phyloP scores from a whole-genome alignment of 2,797 vertebrate genomes.

The Darevskia mixta region DNA sequence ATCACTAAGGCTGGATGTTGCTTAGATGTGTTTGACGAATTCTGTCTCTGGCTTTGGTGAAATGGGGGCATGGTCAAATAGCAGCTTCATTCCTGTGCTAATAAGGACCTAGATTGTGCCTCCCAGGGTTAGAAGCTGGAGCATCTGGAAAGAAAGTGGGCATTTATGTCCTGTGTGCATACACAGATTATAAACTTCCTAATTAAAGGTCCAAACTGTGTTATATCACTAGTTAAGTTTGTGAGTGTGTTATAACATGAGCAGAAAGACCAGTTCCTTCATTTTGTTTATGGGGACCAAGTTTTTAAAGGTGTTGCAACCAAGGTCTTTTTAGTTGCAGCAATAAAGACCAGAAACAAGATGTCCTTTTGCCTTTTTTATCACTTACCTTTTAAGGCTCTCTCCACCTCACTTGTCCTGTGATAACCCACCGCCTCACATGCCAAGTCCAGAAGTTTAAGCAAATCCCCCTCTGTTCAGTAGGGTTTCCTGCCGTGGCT shows the following conservation, averaged over 20 bases:
- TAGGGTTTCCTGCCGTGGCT: too few species aligned
- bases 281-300: background rate
- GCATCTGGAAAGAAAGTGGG: background rate
- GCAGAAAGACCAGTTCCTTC: background rate
- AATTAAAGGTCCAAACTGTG: background rate
- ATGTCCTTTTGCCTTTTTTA: background rate
- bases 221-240: background rate
- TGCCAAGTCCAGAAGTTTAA: too few species aligned
- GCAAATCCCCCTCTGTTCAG: too few species aligned
- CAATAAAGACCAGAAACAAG: background rate
- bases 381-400: background rate
- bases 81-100: background rate
- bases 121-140: background rate
- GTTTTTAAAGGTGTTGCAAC: background rate
- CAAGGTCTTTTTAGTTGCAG: background rate
- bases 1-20: background rate
- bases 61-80: constrained; percentile 15
- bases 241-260: constrained; percentile 12
- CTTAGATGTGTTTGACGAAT: constrained; percentile 30
- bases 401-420: background rate
- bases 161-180: background rate
- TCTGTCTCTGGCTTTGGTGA: constrained; percentile 35
- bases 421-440: background rate
- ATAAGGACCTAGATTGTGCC: background rate
- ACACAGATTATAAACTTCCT: background rate